Base-by-base conservation (phyloP, 2,797 vertebrate species). In the Heterohyrax brucei region DNA sequence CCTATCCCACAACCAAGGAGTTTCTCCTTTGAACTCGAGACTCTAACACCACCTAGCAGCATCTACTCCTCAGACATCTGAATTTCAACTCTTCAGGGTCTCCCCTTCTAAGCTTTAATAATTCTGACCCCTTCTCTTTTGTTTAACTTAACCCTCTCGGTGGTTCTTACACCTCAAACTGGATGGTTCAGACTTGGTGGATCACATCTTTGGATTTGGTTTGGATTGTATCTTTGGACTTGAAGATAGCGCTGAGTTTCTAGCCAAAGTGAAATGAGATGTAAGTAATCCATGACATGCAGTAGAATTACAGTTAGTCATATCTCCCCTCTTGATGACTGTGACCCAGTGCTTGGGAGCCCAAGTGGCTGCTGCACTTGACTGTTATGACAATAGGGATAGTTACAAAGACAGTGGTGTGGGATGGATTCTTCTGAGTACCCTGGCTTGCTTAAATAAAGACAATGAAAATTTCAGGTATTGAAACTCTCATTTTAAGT, bases 401-500 rank as follows among this genome's bases (percentile, higher is more conserved):
- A 1, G 68, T 1, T 13, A 2, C 24, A 62, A 78, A 8, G 73
- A 50, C 13, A 87, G 21, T 53, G 50, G 2, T n/a, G 1, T 53
- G 10, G 44, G 28, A 39, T 82, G 26, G 61, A 9, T 10, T 62
- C 44, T 91, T 70, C 77, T 30, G 39, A 93, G 14, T 39, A 0
- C 5, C 28, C n/a, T 80, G 39, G 80, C 39, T 59, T 89, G 9
- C 44, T 88, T 92, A 62, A 90, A 89, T 56, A 48, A 73, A 64
- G 3, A 73, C 80, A 85, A 92, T 53, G 10, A 80, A 64, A 76
- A 48, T n/a, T 44, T 72, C 75, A 12, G 24, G 30, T 72, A 7
- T 76, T 81, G 82, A 56, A 70, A 68, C 16, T 89, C 28, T 70
- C 16, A 30, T 81, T 88, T 85, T 84, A 78, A 68, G 22, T 92